Evolutionary conservation across 1,140 invertebrate genomes (phyloP).

Genomic region (Brachionus manjavacas): DNA sequence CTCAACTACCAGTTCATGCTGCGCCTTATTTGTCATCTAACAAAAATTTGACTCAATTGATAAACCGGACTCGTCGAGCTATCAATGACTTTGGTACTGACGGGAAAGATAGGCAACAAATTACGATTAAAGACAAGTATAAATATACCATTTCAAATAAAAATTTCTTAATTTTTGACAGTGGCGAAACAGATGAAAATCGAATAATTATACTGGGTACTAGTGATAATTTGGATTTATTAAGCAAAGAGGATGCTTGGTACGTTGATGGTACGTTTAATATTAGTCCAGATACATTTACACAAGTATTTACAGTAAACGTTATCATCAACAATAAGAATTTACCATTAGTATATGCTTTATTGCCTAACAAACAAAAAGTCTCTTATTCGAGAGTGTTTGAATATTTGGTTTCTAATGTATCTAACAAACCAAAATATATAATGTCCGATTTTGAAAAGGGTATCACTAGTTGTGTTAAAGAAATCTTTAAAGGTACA

Average conservation of each 20-base stretch:
- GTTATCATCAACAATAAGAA: not conserved
- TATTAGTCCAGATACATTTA: not conserved
- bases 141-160: not conserved
- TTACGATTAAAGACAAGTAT: not conserved
- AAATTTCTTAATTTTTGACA: not conserved
- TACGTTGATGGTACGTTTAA: not conserved
- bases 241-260: not conserved
- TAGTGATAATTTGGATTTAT: not conserved
- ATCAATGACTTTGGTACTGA: not conserved
- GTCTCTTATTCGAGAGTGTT: too few species aligned
- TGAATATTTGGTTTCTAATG: too few species aligned
- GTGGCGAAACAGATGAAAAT: not conserved
- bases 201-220: not conserved
- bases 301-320: not conserved
- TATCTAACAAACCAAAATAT: too few species aligned
- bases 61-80: not conserved
- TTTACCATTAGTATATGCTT: too few species aligned
- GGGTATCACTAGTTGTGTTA: not conserved
- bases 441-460: not conserved
- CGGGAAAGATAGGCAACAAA: not conserved
- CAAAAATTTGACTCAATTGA: not conserved
- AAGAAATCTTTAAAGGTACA: not conserved
- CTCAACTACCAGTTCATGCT: not conserved
- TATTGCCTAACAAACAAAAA: too few species aligned
- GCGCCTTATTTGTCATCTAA: not conserved